Evolutionary conservation across 2,888 invertebrate genomes (phyloP).

Genomic region (Isotomurus palustris): DNA sequence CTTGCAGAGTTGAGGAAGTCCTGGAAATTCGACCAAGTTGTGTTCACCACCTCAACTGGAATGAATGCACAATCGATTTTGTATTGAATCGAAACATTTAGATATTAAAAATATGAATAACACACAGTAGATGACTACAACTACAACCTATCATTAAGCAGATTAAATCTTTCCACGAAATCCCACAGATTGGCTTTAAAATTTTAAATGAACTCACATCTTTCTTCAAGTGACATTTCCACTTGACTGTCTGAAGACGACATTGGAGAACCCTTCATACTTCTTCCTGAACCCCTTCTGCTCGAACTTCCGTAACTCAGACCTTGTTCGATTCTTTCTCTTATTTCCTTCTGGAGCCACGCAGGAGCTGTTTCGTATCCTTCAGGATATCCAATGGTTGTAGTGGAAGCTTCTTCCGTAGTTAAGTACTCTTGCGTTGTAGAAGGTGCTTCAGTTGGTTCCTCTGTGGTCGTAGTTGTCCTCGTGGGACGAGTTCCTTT

Average conservation of each 20-base stretch:
- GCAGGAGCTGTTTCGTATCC: conserved; percentile 13
- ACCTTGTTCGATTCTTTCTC: not conserved
- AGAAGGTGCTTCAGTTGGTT: not conserved
- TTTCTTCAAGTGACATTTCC: too few species aligned
- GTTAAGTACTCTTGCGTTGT: not conserved
- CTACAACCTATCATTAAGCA: not conserved
- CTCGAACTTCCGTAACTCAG: too few species aligned
- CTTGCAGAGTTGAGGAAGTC: too few species aligned
- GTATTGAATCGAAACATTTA: too few species aligned
- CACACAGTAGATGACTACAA: not conserved
- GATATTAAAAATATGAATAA: not conserved
- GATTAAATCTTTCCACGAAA: too few species aligned
- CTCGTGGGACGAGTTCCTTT: conserved; percentile 6
- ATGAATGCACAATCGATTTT: too few species aligned
- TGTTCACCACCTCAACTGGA: too few species aligned
- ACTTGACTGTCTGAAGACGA: too few species aligned
- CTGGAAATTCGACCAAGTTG: too few species aligned
- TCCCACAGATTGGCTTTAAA: too few species aligned
- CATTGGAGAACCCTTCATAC: too few species aligned
- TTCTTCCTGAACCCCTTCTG: not conserved
- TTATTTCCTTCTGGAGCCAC: conserved; percentile 14
- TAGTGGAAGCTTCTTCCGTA: not conserved
- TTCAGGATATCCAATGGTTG: not conserved
- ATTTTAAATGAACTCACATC: too few species aligned
- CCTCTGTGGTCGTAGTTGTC: not conserved